Evolutionary conservation across 2,113 vertebrate genomes (phyloP).

Genomic region (Mohoua ochrocephala): DNA sequence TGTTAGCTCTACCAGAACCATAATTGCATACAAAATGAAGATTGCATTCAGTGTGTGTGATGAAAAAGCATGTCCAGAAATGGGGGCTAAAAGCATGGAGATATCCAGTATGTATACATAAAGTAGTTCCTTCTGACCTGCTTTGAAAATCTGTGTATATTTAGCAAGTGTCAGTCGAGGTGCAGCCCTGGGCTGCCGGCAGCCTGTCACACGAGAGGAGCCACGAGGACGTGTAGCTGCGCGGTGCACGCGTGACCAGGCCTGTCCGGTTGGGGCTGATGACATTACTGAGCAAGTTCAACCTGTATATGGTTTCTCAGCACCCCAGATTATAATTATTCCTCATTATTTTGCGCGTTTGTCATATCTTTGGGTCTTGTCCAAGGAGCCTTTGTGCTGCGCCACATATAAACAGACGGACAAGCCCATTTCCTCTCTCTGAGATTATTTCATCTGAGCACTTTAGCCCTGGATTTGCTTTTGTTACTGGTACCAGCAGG

Average conservation of each 20-base stretch:
- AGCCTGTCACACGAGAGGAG: not conserved
- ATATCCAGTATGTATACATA: not conserved
- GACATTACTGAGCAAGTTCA: constrained; percentile 16
- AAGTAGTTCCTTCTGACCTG: not conserved
- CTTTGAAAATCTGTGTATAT: not conserved
- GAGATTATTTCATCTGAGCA: not conserved
- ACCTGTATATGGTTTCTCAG: constrained; percentile 28
- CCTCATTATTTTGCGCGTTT: constrained; percentile 15
- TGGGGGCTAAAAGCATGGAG: not conserved
- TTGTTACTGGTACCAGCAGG: not conserved
- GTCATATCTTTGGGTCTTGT: constrained; percentile 31
- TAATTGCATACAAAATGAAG: not conserved
- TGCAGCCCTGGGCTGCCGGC: not conserved
- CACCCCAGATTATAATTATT: constrained; percentile 19
- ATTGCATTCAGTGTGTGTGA: not conserved
- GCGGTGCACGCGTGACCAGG: not conserved
- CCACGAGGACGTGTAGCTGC: not conserved
- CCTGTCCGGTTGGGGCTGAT: not conserved
- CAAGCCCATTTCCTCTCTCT: not conserved
- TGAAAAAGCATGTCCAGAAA: not conserved
- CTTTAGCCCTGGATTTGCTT: constrained; percentile 2
- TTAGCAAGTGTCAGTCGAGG: not conserved
- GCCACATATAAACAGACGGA: not conserved
- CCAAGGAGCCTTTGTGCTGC: not conserved
- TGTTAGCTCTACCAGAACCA: not conserved